Base-by-base conservation (phyloP, 2,888 invertebrate genomes). In the Helleia helle region DNA sequence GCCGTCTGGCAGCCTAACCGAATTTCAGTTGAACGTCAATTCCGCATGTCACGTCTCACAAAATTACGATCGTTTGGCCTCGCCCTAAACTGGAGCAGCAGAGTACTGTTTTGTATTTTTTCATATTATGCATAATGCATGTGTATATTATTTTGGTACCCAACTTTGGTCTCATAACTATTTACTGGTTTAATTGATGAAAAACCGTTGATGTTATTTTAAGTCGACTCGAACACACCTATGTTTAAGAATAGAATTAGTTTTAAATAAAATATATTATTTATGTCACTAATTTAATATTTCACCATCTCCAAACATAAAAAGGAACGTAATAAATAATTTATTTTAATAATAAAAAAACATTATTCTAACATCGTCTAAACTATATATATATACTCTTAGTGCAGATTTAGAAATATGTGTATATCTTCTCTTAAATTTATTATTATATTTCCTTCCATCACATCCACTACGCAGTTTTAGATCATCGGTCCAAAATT, bases 381-480 rank as follows among this genome's bases (percentile, higher is more conserved):
- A 31, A 40, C 52, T 56, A 56, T 55, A 49, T 29, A 36, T 8
- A 24, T n/a, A 49, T 62, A 64, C 47, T 62, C 59, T 66, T 69
- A 73, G 79, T 80, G 80, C 80, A 71, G 58, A 63, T 67, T 71
- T 71, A 69, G 71, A 75, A 70, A 68, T 69, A 68, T 61, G 67
- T 71, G 73, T 69, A 58, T 54, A 60, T 58, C 59, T 60, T 65
- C 56, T 68, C 69, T 65, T 52, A 62, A 58, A 62, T 63, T 63
- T 58, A 59, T 62, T 55, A 59, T 64, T 62, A 66, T 60, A 61
- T 56, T 56, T 46, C 46, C 46, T 58, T 59, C 64, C n/a, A 79
- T 81, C 74, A 81, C 75, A 75, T 62, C 61, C 70, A 51, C 56
- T 47, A 52, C 61, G 69, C 75, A 77, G 77, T 71, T 71, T 74